Evolutionary conservation across 2,888 invertebrate genomes (phyloP), one percentile per base, ranked within the genome.

Genomic region (Melanostoma mellinum): DNA sequence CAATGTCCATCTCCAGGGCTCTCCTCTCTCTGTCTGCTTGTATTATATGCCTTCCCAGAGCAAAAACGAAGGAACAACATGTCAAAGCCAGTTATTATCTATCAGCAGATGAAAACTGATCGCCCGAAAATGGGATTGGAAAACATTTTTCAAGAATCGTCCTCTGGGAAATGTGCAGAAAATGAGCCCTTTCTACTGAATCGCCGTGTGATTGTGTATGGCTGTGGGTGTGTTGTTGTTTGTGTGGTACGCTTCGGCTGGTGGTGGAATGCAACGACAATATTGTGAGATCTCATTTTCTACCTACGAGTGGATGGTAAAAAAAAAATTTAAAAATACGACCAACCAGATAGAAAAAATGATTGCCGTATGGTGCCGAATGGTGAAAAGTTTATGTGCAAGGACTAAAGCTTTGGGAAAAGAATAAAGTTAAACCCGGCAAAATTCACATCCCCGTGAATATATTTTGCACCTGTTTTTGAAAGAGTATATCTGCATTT

Each of bases 401-500:
- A 48, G 53, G 46, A 40, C 44, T 53, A 8, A 44, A 36, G 32
- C 10, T 30, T 30, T n/a, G 40, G 38, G 20, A 61, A 33, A 2
- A 46, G 46, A 46, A 48, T 36, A 36, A 46, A 46, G 30, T 61
- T 58, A 10, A 5, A 42, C 20, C 20, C 20, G 20, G 20, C 20
- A 9, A 20, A 50, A 77, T 40, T 32, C 36, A 9, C 33, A 20
- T 46, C 60, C 32, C 32, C 53, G 44, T 20, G 20, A 0, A 20
- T 20, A 20, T 20, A 20, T 20, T 20, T 10, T 30, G 38, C 60
- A 56, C 55, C 55, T 52, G 65, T 52, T 58, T 77, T 75, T 80
- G 75, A 80, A 65, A 75, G 71, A 75, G 60, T 80, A 75, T 75
- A 65, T 80, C 69, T 75, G 75, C 75, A 80, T 75, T 75, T 71